Conservation (phyloP, 2,888 invertebrate species). For the Chironomus tentans region DNA sequence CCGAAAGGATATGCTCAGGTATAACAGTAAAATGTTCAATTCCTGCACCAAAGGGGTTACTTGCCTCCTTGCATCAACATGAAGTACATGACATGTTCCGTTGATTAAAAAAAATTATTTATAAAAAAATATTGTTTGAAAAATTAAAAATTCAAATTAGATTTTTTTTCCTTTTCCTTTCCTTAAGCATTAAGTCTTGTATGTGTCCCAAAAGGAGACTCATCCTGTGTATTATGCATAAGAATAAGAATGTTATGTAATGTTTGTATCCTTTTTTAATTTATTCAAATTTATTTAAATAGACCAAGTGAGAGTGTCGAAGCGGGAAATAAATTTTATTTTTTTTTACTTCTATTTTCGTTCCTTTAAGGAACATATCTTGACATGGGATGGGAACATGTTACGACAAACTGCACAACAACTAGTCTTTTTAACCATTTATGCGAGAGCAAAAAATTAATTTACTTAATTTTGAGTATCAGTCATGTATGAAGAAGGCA, state of each 20-base stretch:
- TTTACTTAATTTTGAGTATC: neutral
- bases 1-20: neutral
- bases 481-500: neutral
- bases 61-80: neutral
- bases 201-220: neutral
- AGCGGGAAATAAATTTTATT: neutral
- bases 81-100: slow-evolving; percentile 5
- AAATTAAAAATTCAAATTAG: slow-evolving; percentile 21
- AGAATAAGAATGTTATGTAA: slow-evolving; percentile 6
- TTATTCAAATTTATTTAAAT: slow-evolving; percentile 21
- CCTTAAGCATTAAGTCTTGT: neutral
- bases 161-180: neutral
- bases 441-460: neutral
- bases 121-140: neutral
- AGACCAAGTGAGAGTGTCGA: slow-evolving; percentile 16
- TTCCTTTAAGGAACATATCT: neutral
- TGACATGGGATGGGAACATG: neutral
- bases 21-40: neutral
- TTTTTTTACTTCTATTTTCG: neutral
- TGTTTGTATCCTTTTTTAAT: slow-evolving; percentile 20
- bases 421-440: neutral
- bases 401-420: slow-evolving; percentile 7
- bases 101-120: neutral
- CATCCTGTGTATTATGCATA: neutral
- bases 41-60: neutral